Evolutionary conservation across 2,113 vertebrate species (phyloP), one percentile per base, ranked within the genome.

Genomic region (Silurus glanis): DNA sequence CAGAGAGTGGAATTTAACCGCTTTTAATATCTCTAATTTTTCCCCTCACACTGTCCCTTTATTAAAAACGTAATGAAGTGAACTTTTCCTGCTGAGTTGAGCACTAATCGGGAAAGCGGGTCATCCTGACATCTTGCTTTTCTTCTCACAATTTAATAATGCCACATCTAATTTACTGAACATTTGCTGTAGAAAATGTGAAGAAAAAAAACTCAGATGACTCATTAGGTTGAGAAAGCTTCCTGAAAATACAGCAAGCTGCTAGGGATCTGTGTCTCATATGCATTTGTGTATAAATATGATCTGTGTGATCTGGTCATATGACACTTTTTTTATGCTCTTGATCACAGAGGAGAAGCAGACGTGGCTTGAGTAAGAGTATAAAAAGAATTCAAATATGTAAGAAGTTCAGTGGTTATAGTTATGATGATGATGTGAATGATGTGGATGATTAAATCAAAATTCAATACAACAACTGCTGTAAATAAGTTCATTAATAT

Each of bases 41-140:
- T 9, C 55, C 75, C 9, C 76, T 37, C 55, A 80, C 55, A 59
- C 55, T 19, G 78, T 19, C 28, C 16, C 55, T 80, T 80, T 80
- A 80, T 58, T 59, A 59, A 59, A n/a, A 81, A 47, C 1, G 3
- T 66, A 82, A 82, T 51, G 47, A 51, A 64, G 80, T 64, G 59
- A 82, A 82, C 45, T 49, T 62, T 64, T 82, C 80, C 80, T 51
- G 80, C 23, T 25, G 80, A 86, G 17, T 59, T 13, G 21, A 37
- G 64, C 12, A 61, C 6, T 58, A 72, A 69, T 71, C 17, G 23
- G 12, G 25, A 64, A 84, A 87, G 80, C 61, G 23, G 79, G 51
- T 61, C 28, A n/a, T 49, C 25, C 4, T 71, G 74, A 71, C n/a
- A 23, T 53, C 67, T 79, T 69, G 80, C 58, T 28, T 25, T 19